Percentiles rank a stretch among this genome's conserved stretches.
Evolutionary conservation across 2,113 vertebrate species (phyloP).

Genomic region (Centrocercus urophasianus): DNA sequence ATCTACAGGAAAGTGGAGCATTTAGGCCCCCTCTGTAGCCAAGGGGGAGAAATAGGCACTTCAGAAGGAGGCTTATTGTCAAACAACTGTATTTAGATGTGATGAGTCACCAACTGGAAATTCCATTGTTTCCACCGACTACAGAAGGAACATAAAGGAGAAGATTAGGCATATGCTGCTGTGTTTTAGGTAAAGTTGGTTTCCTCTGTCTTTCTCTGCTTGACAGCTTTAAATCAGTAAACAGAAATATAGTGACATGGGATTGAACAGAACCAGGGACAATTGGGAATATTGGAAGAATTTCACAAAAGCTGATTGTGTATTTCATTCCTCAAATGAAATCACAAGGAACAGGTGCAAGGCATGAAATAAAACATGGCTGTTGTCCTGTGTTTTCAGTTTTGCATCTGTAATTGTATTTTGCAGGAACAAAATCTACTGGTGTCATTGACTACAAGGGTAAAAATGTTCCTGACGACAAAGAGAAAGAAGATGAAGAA

Average conservation of each 20-base stretch:
- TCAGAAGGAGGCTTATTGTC: neutral
- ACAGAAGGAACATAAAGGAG: slow-evolving; percentile 19
- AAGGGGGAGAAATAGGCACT: neutral
- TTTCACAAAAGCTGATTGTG: neutral
- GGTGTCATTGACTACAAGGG: slow-evolving; percentile 57
- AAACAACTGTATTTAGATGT: neutral
- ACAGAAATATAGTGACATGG: neutral
- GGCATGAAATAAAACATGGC: neutral
- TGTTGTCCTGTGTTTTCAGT: neutral
- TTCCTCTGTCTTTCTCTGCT: slow-evolving; percentile 2
- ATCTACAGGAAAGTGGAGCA: neutral
- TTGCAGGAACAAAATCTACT: slow-evolving; percentile 77
- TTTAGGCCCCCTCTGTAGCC: neutral
- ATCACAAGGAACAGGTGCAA: neutral
- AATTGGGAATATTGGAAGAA: neutral
- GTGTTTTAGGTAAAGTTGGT: slow-evolving; percentile 7
- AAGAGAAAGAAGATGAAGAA: slow-evolving; percentile 57
- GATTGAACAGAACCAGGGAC: neutral
- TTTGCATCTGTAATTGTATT: neutral
- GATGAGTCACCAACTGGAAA: neutral
- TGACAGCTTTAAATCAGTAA: slow-evolving; percentile 8
- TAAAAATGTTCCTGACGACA: slow-evolving; percentile 64
- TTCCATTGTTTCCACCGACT: neutral
- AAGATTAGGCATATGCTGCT: neutral
- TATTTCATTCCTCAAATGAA: neutral